phyloP scores from a whole-genome alignment of 2,888 invertebrate genomes.

The Strigamia maritima region DNA sequence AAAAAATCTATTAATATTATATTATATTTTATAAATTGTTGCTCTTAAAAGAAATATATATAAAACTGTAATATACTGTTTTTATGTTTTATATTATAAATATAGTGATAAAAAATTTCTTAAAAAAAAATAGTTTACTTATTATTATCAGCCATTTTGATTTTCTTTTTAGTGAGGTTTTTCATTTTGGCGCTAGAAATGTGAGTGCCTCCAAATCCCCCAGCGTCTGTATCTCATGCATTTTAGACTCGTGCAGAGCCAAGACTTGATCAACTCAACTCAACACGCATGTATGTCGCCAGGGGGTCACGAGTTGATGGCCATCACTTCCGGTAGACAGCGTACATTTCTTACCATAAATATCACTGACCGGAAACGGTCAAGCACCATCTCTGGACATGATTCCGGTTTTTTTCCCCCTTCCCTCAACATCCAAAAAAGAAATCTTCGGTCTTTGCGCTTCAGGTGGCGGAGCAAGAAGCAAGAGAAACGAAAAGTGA shows the following conservation, averaged over 20 bases:
- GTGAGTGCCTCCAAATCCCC: background rate
- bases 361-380: slow-evolving; percentile 34
- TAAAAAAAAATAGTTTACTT: background rate
- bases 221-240: slow-evolving; percentile 14
- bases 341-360: slow-evolving; percentile 25
- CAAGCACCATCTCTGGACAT: slow-evolving; percentile 30
- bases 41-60: no score
- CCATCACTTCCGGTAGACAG: slow-evolving; percentile 34
- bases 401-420: slow-evolving; percentile 13
- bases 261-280: background rate
- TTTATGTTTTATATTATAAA: slow-evolving; percentile 2
- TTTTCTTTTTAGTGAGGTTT: slow-evolving; percentile 17
- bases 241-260: slow-evolving; percentile 29
- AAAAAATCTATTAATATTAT: no score
- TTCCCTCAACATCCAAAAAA: background rate
- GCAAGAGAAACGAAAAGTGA: background rate
- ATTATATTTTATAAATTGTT: no score
- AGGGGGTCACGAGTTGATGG: slow-evolving; percentile 32
- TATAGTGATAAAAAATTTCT: no score
- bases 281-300: slow-evolving; percentile 28
- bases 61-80: background rate
- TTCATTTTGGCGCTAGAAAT: slow-evolving; percentile 28
- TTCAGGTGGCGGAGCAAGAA: slow-evolving; percentile 18
- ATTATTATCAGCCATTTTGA: background rate
- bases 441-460: background rate